phyloP scores from a whole-genome alignment of 2,797 vertebrate genomes.

The Myripristis murdjan region DNA sequence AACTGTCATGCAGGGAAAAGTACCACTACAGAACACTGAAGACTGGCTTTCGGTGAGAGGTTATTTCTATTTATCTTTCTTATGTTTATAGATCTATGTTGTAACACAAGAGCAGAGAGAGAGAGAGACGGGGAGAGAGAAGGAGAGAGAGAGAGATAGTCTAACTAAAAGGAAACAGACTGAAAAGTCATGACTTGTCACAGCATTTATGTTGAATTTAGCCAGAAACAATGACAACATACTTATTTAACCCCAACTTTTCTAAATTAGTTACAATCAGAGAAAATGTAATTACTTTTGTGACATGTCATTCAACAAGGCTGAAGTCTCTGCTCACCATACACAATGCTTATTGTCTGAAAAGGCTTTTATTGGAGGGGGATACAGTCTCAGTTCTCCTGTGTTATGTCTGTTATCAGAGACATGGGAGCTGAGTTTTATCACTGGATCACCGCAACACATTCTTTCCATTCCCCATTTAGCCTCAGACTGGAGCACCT shows the following conservation, averaged over 20 bases:
- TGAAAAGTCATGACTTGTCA: conserved; percentile 7
- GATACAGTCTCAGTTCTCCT: neutral
- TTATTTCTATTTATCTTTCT: neutral
- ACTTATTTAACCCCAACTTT: neutral
- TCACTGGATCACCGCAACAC: conserved; percentile 37
- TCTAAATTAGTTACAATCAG: neutral
- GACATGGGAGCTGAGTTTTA: conserved; percentile 22
- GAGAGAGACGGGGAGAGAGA: too few relatives aligned
- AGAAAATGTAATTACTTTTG: neutral
- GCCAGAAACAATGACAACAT: too few relatives aligned
- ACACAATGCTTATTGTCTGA: neutral
- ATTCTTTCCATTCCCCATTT: conserved; percentile 65
- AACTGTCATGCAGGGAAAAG: neutral
- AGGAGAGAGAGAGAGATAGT: too few relatives aligned
- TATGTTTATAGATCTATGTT: neutral
- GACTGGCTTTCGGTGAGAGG: conserved; percentile 4
- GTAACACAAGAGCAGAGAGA: neutral
- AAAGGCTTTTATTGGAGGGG: neutral
- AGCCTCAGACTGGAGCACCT: conserved; percentile 16
- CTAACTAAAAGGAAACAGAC: conserved; percentile 1
- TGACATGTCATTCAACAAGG: conserved; percentile 1
- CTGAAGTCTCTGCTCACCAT: neutral
- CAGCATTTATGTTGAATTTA: conserved; percentile 4
- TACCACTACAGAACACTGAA: neutral
- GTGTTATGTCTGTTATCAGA: conserved; percentile 28